These are phyloP conservation scores for Timema cristinae DNA, from an alignment of 2,888 invertebrate genomes.

Conservation along the genomic window DNA sequence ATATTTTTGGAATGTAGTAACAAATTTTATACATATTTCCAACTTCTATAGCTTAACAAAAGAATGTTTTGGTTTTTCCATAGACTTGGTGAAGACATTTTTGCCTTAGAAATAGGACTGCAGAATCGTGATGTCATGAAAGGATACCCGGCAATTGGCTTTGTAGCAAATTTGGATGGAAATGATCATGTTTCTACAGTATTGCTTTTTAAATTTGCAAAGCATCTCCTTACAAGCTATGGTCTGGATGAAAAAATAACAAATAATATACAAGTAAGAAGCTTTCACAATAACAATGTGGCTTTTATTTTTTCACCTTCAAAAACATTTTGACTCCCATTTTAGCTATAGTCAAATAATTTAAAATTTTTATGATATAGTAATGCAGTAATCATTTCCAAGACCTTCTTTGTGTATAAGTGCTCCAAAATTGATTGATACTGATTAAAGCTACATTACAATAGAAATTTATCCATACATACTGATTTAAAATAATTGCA, in stretches of 20 bases:
- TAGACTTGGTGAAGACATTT: constrained; percentile 31
- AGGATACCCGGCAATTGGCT: constrained; percentile 39
- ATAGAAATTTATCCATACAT: too few relatives aligned
- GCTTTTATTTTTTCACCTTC: too few relatives aligned
- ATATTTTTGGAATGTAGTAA: background rate
- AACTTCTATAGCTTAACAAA: background rate
- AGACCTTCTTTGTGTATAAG: too few relatives aligned
- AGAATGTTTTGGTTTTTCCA: background rate
- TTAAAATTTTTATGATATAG: too few relatives aligned
- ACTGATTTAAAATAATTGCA: too few relatives aligned
- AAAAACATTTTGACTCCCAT: too few relatives aligned
- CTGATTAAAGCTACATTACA: too few relatives aligned
- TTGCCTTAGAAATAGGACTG: constrained; percentile 40
- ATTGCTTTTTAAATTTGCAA: constrained; percentile 40
- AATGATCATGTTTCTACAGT: constrained; percentile 41
- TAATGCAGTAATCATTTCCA: too few relatives aligned
- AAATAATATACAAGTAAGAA: constrained; percentile 35
- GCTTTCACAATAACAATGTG: too few relatives aligned
- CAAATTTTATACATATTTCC: background rate
- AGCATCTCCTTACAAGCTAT: constrained; percentile 39
- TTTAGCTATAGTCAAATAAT: too few relatives aligned
- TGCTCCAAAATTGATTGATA: too few relatives aligned
- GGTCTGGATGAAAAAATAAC: constrained; percentile 35
- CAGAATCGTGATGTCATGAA: constrained; percentile 29
- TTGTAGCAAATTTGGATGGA: constrained; percentile 39